Percentiles rank a stretch among this genome's conserved stretches.
Conservation (phyloP, 2,113 vertebrate genomes). For the Chloroceryle aenea region DNA sequence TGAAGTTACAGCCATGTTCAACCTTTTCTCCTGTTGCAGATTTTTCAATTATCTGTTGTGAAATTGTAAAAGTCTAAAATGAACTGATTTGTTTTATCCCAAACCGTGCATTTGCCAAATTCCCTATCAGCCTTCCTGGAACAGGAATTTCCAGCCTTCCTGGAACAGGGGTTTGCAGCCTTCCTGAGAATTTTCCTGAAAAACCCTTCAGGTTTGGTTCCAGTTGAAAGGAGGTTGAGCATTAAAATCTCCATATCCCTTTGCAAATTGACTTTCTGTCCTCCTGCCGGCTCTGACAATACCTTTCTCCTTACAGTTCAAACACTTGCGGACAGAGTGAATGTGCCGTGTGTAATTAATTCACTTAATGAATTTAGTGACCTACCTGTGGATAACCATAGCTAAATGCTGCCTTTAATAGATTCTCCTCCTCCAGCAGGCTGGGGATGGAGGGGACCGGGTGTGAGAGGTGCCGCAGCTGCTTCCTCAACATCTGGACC, state of each 20-base stretch:
- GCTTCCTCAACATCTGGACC: background rate
- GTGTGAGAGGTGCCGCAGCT: rapidly evolving
- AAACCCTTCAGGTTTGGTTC: background rate
- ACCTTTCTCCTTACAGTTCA: background rate
- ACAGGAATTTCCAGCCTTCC: background rate
- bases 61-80: background rate
- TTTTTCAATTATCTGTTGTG: background rate
- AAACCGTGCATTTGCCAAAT: background rate
- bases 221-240: background rate
- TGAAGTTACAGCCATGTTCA: rapidly evolving
- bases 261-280: background rate
- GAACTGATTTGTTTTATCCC: background rate
- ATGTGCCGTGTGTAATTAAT: background rate
- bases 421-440: background rate
- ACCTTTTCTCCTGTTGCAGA: background rate
- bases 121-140: background rate
- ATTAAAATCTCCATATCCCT: background rate
- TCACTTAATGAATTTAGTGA: slow-evolving; percentile 9
- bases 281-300: background rate
- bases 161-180: rapidly evolving
- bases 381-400: background rate
- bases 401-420: background rate
- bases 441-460: background rate
- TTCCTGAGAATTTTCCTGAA: background rate
- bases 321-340: background rate